Base-by-base conservation (phyloP, 2,797 vertebrate genomes). In the Xyrichtys novacula region DNA sequence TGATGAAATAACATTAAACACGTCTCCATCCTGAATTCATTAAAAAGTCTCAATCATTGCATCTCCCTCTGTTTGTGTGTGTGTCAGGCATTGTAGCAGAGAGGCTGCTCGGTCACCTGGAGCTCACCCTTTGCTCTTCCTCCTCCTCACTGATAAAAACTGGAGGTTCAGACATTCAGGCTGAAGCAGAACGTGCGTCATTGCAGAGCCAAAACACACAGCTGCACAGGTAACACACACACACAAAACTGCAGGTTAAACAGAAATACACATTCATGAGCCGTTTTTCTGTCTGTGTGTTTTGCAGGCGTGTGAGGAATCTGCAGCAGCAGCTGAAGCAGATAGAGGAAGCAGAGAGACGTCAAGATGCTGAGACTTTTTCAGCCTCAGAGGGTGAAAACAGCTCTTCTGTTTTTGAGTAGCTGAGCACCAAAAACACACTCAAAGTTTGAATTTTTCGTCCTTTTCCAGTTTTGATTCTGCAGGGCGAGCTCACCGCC, bases 311-410 rank as follows among this genome's bases (percentile, higher is more conserved):
- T 71, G 70, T 96, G 67, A 92, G 90, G 86, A 94, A 91, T 76
- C 78, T 96, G 85, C 96, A 96, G 70, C 95, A 96, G 76, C 94
- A 95, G 89, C 84, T 96, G 8, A 58, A 80, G 76, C 93, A 96
- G 70, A 91, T 67, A 61, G 94, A 94, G 61, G 38, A 49, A 9
- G 43, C 56, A 44, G 92, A 92, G 72, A 90, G 88, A 38, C 80
- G 70, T 57, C 81, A 80, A 52, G 76, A 75, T 76, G 84, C 60
- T 48, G 65, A 87, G 5, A 56, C 73, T 15, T 93, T 88, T 39
- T 88, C 69, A 54, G 90, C 55, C 77, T 90, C 92, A 64, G 92
- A 96, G 90, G 86, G 97, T 97, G 34, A 47, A 3, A 1, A 0
- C 0, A 5, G 31, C 38, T 23, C 38, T 4, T 42, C 34, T 46